Conservation (phyloP, 2,797 vertebrate species). For the Taeniopygia guttata region DNA sequence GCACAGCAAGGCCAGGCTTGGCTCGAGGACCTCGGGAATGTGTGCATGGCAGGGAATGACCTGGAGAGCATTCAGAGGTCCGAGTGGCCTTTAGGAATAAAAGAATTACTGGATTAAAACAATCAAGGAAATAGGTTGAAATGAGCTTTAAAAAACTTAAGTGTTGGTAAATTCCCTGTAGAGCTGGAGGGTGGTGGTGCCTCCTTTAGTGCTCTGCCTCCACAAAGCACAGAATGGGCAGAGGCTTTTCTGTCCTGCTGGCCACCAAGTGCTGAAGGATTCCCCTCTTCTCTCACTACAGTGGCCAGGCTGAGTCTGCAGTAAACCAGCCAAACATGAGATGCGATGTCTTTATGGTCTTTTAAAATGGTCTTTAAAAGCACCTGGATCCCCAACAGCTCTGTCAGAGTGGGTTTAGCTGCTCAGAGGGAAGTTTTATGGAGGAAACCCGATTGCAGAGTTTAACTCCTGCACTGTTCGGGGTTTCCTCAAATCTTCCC, state of each 20-base stretch:
- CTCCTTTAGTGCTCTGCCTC: neutral
- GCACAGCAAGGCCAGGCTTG: neutral
- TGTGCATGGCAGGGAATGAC: neutral
- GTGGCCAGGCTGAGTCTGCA: neutral
- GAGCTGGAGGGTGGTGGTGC: neutral
- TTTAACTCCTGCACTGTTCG: neutral
- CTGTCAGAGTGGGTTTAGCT: neutral
- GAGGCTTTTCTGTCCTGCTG: neutral
- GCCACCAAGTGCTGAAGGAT: neutral
- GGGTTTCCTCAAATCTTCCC: neutral
- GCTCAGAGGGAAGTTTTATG: rapidly evolving
- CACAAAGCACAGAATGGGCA: neutral
- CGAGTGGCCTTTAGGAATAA: neutral
- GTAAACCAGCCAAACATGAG: neutral
- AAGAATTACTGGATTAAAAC: constrained; percentile 23
- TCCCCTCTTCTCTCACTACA: neutral
- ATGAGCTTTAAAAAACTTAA: neutral
- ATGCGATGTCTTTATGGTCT: no score
- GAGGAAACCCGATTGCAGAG: rapidly evolving
- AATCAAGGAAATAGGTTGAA: neutral
- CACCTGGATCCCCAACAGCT: neutral
- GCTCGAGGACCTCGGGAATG: rapidly evolving
- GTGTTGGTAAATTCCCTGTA: neutral
- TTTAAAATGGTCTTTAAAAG: neutral
- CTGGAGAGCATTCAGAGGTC: neutral